Conservation (phyloP, 2,888 invertebrate species). For the Pterostichus madidus region DNA sequence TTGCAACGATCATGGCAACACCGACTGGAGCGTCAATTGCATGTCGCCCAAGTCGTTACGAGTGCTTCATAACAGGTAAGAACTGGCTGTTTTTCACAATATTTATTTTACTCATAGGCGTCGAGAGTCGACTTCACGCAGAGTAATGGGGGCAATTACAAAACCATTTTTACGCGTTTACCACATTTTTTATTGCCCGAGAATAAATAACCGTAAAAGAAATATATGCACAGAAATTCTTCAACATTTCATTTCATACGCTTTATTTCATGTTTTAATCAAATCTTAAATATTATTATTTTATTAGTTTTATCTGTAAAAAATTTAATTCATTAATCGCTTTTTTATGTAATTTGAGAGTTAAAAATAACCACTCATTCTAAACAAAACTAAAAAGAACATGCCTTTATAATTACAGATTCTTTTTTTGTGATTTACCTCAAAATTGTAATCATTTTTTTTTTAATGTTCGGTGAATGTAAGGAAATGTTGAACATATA, state of each 20-base stretch:
- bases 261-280: too few relatives aligned
- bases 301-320: too few relatives aligned
- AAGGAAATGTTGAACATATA: too few relatives aligned
- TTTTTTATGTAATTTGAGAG: too few relatives aligned
- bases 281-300: too few relatives aligned
- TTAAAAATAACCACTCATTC: too few relatives aligned
- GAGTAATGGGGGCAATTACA: slow-evolving; percentile 41
- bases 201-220: slow-evolving; percentile 33
- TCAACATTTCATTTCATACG: background rate
- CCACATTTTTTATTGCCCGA: slow-evolving; percentile 17
- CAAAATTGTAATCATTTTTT: too few relatives aligned
- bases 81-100: slow-evolving; percentile 60
- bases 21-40: slow-evolving; percentile 98
- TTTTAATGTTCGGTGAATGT: too few relatives aligned
- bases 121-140: slow-evolving; percentile 40
- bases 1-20: slow-evolving; percentile 97
- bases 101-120: slow-evolving; percentile 19
- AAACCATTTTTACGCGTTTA: slow-evolving; percentile 52
- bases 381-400: too few relatives aligned
- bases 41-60: slow-evolving; percentile 93
- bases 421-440: too few relatives aligned
- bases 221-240: slow-evolving; percentile 10
- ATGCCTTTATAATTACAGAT: too few relatives aligned
- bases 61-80: slow-evolving; percentile 92
- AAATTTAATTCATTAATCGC: too few relatives aligned